Conservation (phyloP, 2,888 invertebrate species). For the Cryptocheilus praepositus region DNA sequence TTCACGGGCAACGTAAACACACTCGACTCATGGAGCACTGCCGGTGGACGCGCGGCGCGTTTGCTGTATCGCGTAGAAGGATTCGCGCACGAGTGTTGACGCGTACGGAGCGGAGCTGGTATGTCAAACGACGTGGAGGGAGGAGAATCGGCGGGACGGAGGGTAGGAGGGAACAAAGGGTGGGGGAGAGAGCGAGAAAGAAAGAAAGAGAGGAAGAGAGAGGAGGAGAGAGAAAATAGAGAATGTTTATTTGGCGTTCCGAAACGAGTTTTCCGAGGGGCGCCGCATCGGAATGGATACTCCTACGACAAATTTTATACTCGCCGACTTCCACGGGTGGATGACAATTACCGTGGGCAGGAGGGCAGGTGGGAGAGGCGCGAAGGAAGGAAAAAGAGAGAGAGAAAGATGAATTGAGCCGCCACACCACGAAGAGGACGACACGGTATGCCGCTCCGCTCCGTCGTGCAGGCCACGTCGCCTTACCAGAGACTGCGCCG, state of each 20-base stretch:
- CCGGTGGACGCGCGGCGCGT: too few species aligned
- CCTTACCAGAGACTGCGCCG: slow-evolving; percentile 68
- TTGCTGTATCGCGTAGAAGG: not conserved
- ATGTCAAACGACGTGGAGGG: not conserved
- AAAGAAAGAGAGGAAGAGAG: slow-evolving; percentile 23
- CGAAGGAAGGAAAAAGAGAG: slow-evolving; percentile 13
- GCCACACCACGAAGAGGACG: slow-evolving; percentile 37
- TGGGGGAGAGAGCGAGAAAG: slow-evolving; percentile 3
- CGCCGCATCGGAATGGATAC: too few species aligned
- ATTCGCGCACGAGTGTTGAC: slow-evolving; percentile 3
- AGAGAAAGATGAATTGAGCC: slow-evolving; percentile 9
- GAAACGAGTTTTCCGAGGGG: too few species aligned
- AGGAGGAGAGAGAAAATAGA: slow-evolving; percentile 25
- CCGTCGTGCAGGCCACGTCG: slow-evolving; percentile 63
- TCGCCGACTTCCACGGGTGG: too few species aligned
- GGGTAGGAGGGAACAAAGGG: slow-evolving; percentile 1
- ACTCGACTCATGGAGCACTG: too few species aligned
- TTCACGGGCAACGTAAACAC: too few species aligned
- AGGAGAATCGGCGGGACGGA: not conserved
- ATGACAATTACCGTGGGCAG: too few species aligned
- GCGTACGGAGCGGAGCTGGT: slow-evolving; percentile 2
- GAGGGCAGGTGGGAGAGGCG: slow-evolving; percentile 9
- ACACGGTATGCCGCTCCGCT: slow-evolving; percentile 65
- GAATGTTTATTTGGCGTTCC: not conserved
- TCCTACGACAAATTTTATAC: too few species aligned